Evolutionary conservation across 2,113 vertebrate genomes (phyloP).

Genomic region (Nerophis lumbriciformis): DNA sequence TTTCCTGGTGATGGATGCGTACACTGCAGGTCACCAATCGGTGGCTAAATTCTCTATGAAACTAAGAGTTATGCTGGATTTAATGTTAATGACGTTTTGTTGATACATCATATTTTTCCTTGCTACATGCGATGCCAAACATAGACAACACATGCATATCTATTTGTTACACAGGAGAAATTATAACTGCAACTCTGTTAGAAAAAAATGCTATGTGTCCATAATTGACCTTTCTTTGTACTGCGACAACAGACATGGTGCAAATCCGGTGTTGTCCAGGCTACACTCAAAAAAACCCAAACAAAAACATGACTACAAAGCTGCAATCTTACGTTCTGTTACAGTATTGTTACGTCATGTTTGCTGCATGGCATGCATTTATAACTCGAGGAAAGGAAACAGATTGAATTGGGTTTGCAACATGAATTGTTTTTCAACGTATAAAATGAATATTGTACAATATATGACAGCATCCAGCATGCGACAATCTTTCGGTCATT

Average conservation of each 20-base stretch:
- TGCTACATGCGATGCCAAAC: no score
- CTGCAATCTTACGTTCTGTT: background rate
- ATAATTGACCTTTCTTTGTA: slow-evolving; percentile 23
- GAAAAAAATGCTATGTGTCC: slow-evolving; percentile 18
- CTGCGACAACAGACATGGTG: slow-evolving; percentile 4
- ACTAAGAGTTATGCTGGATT: no score
- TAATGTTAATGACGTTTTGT: no score
- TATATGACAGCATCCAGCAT: background rate
- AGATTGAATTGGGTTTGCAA: background rate
- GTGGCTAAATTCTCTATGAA: no score
- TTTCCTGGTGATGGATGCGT: no score
- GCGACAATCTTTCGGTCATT: slow-evolving; percentile 5
- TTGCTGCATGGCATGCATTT: background rate
- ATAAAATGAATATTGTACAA: background rate
- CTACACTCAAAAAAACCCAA: background rate
- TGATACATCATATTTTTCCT: no score
- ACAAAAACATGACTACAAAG: background rate
- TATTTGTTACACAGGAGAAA: background rate
- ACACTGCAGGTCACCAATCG: no score
- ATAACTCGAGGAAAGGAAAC: background rate
- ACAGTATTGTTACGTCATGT: slow-evolving; percentile 9
- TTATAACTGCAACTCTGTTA: slow-evolving; percentile 9
- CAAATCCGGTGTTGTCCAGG: slow-evolving; percentile 28
- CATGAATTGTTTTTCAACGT: no score
- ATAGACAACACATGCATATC: no score